These are phyloP conservation scores for Notolabrus celidotus DNA, from an alignment of 2,797 vertebrate species.

Conservation along the genomic window DNA sequence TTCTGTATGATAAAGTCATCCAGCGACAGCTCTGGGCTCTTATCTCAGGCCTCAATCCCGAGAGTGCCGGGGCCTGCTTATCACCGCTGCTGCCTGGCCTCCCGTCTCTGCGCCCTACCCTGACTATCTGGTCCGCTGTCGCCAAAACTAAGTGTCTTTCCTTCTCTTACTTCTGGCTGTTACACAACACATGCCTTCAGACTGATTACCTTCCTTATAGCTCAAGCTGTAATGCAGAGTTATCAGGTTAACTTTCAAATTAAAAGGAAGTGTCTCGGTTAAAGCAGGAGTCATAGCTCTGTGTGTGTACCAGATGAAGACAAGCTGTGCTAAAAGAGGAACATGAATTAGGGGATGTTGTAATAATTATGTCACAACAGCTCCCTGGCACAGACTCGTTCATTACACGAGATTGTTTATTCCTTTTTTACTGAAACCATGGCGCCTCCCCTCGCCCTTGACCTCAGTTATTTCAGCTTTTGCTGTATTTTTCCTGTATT, in stretches of 20 bases:
- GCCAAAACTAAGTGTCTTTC: slow-evolving; percentile 62
- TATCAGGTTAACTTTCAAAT: slow-evolving; percentile 32
- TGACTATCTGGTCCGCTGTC: slow-evolving; percentile 64
- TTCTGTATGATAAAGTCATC: slow-evolving; percentile 83
- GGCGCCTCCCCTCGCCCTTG: slow-evolving; percentile 34
- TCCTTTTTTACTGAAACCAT: slow-evolving; percentile 8
- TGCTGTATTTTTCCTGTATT: slow-evolving; percentile 15
- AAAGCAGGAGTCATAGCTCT: slow-evolving; percentile 5
- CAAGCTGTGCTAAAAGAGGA: slow-evolving; percentile 53
- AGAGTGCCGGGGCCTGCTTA: slow-evolving; percentile 81
- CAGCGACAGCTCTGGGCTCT: slow-evolving; percentile 71
- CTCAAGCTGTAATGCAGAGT: slow-evolving; percentile 28
- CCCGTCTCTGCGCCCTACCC: slow-evolving; percentile 59
- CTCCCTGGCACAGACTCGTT: slow-evolving; percentile 24
- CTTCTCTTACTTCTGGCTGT: slow-evolving; percentile 53
- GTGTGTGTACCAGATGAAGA: slow-evolving; percentile 23
- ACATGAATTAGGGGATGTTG: slow-evolving; percentile 53
- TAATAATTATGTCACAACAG: slow-evolving; percentile 53
- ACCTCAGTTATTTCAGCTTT: slow-evolving; percentile 15
- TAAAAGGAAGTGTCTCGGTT: slow-evolving; percentile 8
- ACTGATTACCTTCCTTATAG: slow-evolving; percentile 34
- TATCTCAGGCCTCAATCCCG: slow-evolving; percentile 81
- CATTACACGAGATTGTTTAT: slow-evolving; percentile 26
- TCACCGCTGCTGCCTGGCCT: slow-evolving; percentile 74
- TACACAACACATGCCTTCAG: slow-evolving; percentile 43